phyloP scores from a whole-genome alignment of 2,888 invertebrate species.

The Ctenicera cuprea region DNA sequence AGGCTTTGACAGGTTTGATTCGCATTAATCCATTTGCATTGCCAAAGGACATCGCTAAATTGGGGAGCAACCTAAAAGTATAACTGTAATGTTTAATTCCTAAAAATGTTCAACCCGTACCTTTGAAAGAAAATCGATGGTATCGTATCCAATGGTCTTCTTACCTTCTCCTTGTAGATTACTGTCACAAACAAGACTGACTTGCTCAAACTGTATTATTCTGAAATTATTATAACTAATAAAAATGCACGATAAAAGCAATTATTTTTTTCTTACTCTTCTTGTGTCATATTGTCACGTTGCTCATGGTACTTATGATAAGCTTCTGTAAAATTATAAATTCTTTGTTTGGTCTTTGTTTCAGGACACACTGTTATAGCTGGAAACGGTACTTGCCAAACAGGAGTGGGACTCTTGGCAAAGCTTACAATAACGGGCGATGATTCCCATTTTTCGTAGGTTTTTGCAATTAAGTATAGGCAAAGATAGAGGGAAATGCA shows the following conservation, averaged over 20 bases:
- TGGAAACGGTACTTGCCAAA: conserved; percentile 73
- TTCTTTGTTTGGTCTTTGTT: conserved; percentile 79
- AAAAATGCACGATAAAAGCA: neutral
- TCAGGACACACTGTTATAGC: conserved; percentile 70
- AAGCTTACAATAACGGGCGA: conserved; percentile 76
- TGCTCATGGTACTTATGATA: conserved; percentile 68
- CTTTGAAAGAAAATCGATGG: conserved; percentile 76
- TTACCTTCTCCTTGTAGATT: conserved; percentile 76
- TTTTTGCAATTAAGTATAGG: conserved; percentile 75
- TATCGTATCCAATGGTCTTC: conserved; percentile 72
- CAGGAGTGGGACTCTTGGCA: conserved; percentile 79
- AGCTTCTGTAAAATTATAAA: conserved; percentile 80
- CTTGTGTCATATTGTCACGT: conserved; percentile 50
- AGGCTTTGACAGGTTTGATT: conserved; percentile 75
- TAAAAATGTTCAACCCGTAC: conserved; percentile 64
- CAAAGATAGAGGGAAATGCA: conserved; percentile 65
- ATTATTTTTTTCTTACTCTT: conserved; percentile 62
- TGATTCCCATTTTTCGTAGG: conserved; percentile 80
- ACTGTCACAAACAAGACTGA: conserved; percentile 77
- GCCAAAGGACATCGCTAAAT: conserved; percentile 36
- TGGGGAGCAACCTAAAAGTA: conserved; percentile 46
- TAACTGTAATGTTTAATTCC: neutral
- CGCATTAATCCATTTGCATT: conserved; percentile 64
- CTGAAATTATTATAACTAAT: conserved; percentile 26
- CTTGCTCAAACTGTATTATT: conserved; percentile 63